Percentiles rank a stretch among this genome's conserved stretches.
phyloP scores from a whole-genome alignment of 2,888 invertebrate genomes.

The Alcis repandata region DNA sequence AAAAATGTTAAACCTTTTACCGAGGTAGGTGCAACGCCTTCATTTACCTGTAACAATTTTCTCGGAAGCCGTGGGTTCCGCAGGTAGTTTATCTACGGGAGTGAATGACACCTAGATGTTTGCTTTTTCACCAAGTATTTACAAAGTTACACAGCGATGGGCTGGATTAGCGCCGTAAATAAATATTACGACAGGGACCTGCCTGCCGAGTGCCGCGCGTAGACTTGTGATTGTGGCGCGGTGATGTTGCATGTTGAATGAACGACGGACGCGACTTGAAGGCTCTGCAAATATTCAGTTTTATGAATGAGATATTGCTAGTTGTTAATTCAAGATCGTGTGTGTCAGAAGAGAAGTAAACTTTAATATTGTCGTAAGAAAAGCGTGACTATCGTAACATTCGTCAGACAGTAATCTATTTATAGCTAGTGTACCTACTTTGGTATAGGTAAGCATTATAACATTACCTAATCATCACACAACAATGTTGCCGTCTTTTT shows the following conservation, averaged over 20 bases:
- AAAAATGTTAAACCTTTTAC: conserved; percentile 27
- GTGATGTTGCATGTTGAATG: conserved; percentile 33
- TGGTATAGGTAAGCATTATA: background rate
- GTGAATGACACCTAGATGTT: conserved; percentile 55
- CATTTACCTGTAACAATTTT: conserved; percentile 41
- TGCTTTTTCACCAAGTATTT: conserved; percentile 50
- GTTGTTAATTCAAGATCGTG: background rate
- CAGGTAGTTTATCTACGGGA: conserved; percentile 50
- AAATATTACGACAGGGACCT: conserved; percentile 48
- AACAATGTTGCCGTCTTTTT: conserved; percentile 9
- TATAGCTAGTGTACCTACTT: background rate
- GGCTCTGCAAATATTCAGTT: conserved; percentile 44
- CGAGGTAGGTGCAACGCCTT: conserved; percentile 25
- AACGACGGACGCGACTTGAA: conserved; percentile 35
- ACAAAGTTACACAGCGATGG: conserved; percentile 46
- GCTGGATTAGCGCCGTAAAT: conserved; percentile 47
- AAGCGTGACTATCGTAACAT: background rate
- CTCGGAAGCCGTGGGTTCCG: conserved; percentile 44
- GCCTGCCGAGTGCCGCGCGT: conserved; percentile 9
- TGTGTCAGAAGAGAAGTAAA: background rate
- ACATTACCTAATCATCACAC: background rate
- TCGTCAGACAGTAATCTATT: too few relatives aligned
- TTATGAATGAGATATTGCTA: conserved; percentile 32
- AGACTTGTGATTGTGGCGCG: conserved; percentile 32
- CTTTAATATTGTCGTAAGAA: background rate